A percentile compares a stretch with the other conserved stretches of the same genome.
phyloP scores from a whole-genome alignment of 1,140 invertebrate species.

The Atta cephalotes region DNA sequence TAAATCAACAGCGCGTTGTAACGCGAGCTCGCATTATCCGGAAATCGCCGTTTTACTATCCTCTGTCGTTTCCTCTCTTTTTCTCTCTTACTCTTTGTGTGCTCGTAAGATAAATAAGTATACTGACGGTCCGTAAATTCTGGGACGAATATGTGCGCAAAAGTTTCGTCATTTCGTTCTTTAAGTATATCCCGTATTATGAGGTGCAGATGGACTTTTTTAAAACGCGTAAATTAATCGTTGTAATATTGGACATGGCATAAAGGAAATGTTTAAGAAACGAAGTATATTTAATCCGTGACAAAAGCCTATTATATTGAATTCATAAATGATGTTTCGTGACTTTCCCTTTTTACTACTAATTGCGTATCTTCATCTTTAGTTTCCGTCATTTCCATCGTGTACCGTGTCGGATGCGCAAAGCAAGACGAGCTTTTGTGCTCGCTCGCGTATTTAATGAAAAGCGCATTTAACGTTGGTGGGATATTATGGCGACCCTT shows the following conservation, averaged over 20 bases:
- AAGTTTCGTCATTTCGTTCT: neutral
- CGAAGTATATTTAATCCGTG: constrained; percentile 39
- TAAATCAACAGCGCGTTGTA: constrained; percentile 38
- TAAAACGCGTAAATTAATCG: constrained; percentile 42
- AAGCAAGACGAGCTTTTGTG: constrained; percentile 43
- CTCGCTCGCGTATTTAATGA: constrained; percentile 46
- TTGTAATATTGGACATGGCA: constrained; percentile 4
- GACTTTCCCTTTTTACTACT: constrained; percentile 46
- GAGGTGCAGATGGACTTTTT: constrained; percentile 26
- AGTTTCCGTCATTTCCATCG: constrained; percentile 49
- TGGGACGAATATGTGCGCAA: neutral
- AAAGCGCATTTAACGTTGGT: constrained; percentile 51
- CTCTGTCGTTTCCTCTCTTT: neutral
- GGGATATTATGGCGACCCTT: constrained; percentile 48
- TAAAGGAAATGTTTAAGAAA: neutral
- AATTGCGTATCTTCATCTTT: constrained; percentile 57
- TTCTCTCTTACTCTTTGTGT: neutral
- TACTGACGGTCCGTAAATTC: constrained; percentile 16
- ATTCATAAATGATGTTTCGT: constrained; percentile 23
- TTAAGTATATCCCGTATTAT: neutral
- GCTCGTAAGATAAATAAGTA: constrained; percentile 20
- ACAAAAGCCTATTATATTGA: constrained; percentile 50
- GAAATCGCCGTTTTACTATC: constrained; percentile 16
- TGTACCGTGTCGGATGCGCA: constrained; percentile 16
- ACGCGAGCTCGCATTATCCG: constrained; percentile 29